phyloP scores from a whole-genome alignment of 2,797 vertebrate species.

The Glyptemys insculpta region DNA sequence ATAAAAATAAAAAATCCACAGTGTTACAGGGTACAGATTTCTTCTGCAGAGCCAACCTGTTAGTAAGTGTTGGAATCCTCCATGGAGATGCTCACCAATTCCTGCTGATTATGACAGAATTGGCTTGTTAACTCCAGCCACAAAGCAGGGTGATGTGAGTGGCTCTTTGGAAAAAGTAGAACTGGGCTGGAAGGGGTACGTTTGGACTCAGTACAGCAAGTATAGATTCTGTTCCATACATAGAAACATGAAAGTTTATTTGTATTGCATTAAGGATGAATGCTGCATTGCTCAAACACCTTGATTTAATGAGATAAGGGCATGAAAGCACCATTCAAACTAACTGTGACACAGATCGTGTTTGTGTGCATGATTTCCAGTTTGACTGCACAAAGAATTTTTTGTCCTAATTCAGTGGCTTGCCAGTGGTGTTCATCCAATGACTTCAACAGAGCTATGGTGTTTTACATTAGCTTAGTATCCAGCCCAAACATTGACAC shows the following conservation, averaged over 20 bases:
- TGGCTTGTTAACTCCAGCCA: conserved; percentile 63
- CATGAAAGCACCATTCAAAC: background rate
- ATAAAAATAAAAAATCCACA: conserved; percentile 67
- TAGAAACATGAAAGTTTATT: background rate
- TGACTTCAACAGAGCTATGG: background rate
- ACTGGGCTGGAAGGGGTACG: conserved; percentile 29
- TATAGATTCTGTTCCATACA: background rate
- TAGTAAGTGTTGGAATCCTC: conserved; percentile 63
- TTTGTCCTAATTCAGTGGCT: conserved; percentile 32
- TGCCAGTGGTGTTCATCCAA: background rate
- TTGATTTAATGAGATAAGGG: conserved; percentile 36
- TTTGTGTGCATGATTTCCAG: background rate
- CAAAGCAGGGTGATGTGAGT: conserved; percentile 43
- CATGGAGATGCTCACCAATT: conserved; percentile 60
- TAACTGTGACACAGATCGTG: background rate
- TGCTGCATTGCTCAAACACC: conserved; percentile 21
- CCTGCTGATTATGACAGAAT: conserved; percentile 72
- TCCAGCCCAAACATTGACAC: background rate
- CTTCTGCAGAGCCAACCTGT: conserved; percentile 72
- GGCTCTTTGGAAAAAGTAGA: conserved; percentile 19
- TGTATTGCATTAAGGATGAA: conserved; percentile 41
- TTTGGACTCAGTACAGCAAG: background rate
- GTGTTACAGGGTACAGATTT: conserved; percentile 56
- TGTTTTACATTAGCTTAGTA: background rate
- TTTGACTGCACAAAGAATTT: rapidly evolving